phyloP scores from a whole-genome alignment of 1,140 invertebrate genomes.

The Drosophila hydei region DNA sequence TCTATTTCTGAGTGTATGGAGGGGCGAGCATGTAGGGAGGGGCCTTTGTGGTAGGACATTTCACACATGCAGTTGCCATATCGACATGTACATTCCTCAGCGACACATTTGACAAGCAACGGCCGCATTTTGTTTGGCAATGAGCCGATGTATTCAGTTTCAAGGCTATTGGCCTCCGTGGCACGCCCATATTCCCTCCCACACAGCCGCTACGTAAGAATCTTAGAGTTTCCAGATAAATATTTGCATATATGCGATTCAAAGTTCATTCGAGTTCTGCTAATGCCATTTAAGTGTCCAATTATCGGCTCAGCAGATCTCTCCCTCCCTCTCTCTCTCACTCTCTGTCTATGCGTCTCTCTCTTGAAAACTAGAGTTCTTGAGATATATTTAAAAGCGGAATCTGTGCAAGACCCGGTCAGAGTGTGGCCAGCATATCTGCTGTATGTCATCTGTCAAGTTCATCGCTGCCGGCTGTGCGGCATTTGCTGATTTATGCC shows the following conservation, averaged over 20 bases:
- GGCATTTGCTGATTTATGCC: slow-evolving; percentile 72
- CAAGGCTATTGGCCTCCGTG: slow-evolving; percentile 62
- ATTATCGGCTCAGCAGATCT: slow-evolving; percentile 59
- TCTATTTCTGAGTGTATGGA: neutral
- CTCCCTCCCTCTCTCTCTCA: slow-evolving; percentile 17
- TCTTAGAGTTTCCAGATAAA: slow-evolving; percentile 64
- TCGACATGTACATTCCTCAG: slow-evolving; percentile 63
- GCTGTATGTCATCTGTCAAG: slow-evolving; percentile 77
- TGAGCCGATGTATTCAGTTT: slow-evolving; percentile 72
- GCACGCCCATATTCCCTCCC: slow-evolving; percentile 1
- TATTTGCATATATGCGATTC: slow-evolving; percentile 71
- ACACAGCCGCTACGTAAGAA: slow-evolving; percentile 5
- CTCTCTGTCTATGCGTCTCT: slow-evolving; percentile 2
- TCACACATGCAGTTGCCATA: slow-evolving; percentile 40
- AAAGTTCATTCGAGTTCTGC: slow-evolving; percentile 40
- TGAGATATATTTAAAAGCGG: slow-evolving; percentile 19
- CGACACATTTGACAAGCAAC: slow-evolving; percentile 76
- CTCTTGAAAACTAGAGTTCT: slow-evolving; percentile 5
- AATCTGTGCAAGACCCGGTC: slow-evolving; percentile 10
- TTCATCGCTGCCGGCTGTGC: slow-evolving; percentile 66
- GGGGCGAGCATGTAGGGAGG: neutral
- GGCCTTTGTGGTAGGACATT: slow-evolving; percentile 10
- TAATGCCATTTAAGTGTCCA: slow-evolving; percentile 80
- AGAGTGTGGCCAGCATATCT: slow-evolving; percentile 64
- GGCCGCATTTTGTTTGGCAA: slow-evolving; percentile 75